These are phyloP conservation scores for Eidolon dupreanum DNA, from an alignment of 2,797 vertebrate species.

Conservation along the genomic window DNA sequence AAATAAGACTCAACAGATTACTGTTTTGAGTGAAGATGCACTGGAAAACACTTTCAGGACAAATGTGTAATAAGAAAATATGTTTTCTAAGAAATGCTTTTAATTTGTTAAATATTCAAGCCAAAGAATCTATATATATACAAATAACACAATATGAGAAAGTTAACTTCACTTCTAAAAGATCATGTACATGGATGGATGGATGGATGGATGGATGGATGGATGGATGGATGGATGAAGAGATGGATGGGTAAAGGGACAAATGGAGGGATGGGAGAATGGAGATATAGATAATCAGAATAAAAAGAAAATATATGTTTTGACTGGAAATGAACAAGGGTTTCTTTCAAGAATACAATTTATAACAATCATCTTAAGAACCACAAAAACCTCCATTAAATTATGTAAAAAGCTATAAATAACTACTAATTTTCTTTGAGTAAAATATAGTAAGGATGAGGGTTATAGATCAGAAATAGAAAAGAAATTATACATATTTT, in stretches of 20 bases:
- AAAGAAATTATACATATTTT: neutral
- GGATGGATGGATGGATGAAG: neutral
- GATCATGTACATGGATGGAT: neutral
- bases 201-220: no score
- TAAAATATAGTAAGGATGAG: neutral
- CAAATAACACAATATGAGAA: neutral
- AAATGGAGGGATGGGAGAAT: neutral
- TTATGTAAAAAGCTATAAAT: neutral
- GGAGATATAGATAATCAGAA: neutral
- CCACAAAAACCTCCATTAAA: neutral
- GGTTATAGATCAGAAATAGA: neutral
- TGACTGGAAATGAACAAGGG: neutral
- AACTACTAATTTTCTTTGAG: neutral
- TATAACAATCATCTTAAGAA: neutral
- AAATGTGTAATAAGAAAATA: neutral
- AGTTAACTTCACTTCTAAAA: neutral
- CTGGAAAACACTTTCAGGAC: constrained; percentile 31
- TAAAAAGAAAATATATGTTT: neutral
- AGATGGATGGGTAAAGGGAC: fast-evolving
- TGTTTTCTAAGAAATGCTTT: neutral
- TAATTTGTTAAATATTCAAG: neutral
- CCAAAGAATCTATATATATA: neutral
- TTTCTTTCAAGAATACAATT: neutral
- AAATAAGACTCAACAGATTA: neutral
- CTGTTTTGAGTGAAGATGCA: neutral